phyloP scores from a whole-genome alignment of 2,888 invertebrate genomes.

The Lasioglossum malachurum region DNA sequence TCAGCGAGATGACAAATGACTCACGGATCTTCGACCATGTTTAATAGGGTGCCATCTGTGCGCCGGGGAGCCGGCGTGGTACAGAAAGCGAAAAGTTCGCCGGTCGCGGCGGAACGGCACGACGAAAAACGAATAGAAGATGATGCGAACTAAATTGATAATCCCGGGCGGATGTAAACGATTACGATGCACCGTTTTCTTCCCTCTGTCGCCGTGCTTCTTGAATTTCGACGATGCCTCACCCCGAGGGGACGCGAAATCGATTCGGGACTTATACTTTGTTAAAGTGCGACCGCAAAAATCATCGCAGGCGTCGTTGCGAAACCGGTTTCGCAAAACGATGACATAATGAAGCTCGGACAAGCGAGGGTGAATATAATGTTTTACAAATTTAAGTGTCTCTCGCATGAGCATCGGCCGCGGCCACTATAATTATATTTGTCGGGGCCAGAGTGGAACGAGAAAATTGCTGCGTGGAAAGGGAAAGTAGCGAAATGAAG shows the following conservation, averaged over 20 bases:
- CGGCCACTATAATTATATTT: constrained; percentile 8
- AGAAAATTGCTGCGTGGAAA: neutral
- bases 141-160: constrained; percentile 81
- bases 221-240: constrained; percentile 58
- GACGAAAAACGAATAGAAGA: constrained; percentile 58
- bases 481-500: neutral
- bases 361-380: constrained; percentile 68
- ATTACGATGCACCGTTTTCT: constrained; percentile 68
- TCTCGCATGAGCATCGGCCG: constrained; percentile 39
- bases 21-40: constrained; percentile 67
- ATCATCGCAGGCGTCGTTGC: constrained; percentile 53
- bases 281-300: constrained; percentile 68
- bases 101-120: constrained; percentile 45
- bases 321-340: constrained; percentile 76
- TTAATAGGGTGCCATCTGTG: constrained; percentile 76
- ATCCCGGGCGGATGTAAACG: constrained; percentile 79
- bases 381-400: constrained; percentile 72
- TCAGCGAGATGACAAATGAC: constrained; percentile 75
- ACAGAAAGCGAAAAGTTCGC: constrained; percentile 61
- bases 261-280: constrained; percentile 70
- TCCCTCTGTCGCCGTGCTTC: constrained; percentile 33
- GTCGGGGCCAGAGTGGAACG: neutral
- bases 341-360: constrained; percentile 73
- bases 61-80: constrained; percentile 49
- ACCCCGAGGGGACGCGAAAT: constrained; percentile 61